Evolutionary conservation across 2,797 vertebrate species (phyloP).

Genomic region (Dallia pectoralis): DNA sequence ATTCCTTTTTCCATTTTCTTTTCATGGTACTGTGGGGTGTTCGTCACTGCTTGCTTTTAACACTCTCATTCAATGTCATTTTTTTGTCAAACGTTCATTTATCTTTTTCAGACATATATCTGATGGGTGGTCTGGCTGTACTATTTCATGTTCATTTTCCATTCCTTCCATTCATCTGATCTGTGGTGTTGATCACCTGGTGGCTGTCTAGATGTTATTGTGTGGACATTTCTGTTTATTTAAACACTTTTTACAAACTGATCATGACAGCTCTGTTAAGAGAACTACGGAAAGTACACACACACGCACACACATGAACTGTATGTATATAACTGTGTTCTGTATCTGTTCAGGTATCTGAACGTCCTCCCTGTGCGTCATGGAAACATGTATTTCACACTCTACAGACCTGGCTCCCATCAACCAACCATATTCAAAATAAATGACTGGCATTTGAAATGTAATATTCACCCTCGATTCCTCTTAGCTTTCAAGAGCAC

Average conservation of each 20-base stretch:
- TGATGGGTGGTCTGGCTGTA: no score
- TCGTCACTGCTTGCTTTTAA: neutral
- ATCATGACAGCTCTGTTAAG: neutral
- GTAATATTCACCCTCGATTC: neutral
- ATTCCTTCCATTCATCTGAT: neutral
- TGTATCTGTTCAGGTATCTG: neutral
- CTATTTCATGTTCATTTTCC: no score
- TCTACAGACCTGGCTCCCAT: neutral
- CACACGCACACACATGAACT: neutral
- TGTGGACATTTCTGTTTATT: neutral
- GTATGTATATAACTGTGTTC: neutral
- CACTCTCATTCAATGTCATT: neutral
- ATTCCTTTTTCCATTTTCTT: neutral
- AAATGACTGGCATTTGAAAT: conserved; percentile 8
- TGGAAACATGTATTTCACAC: neutral
- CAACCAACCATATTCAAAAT: neutral
- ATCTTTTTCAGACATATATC: neutral
- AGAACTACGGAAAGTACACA: neutral
- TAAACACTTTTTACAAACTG: neutral
- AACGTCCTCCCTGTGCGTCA: neutral
- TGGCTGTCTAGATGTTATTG: neutral
- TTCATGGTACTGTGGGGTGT: neutral
- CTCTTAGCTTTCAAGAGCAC: neutral
- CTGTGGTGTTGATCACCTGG: no score
- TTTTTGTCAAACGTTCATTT: neutral